Conservation (phyloP, 2,113 vertebrate species). For the Paedocypris sp. region DNA sequence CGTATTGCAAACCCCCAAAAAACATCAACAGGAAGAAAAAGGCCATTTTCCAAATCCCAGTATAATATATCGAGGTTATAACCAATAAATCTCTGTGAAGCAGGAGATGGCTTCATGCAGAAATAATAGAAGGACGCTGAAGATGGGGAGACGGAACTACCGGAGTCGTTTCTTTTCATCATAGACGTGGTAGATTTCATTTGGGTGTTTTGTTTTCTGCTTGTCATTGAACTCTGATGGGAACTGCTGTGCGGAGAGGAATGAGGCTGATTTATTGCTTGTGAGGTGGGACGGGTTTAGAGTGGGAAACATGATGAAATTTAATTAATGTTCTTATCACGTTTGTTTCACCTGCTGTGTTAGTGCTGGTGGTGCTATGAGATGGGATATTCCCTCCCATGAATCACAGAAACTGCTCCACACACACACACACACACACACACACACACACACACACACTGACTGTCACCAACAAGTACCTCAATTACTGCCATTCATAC, state of each 20-base stretch:
- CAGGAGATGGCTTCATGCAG: constrained; percentile 10
- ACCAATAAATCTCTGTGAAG: constrained; percentile 35
- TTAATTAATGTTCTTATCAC: constrained; percentile 40
- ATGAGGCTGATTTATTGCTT: constrained; percentile 30
- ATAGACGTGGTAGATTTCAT: constrained; percentile 22
- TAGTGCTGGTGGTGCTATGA: constrained; percentile 1
- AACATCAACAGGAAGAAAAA: constrained; percentile 20
- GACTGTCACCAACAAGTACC: constrained; percentile 16
- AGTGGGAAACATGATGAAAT: constrained; percentile 25
- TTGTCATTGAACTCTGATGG: constrained; percentile 28
- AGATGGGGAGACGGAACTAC: neutral
- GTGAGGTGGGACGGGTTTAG: neutral
- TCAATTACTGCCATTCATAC: constrained; percentile 31
- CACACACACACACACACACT: neutral
- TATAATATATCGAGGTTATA: constrained; percentile 38
- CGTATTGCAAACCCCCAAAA: constrained; percentile 27
- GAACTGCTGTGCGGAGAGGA: constrained; percentile 5
- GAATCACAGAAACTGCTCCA: constrained; percentile 20
- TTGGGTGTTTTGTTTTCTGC: constrained; percentile 28
- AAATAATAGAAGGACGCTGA: constrained; percentile 30
- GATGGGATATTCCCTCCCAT: constrained; percentile 4
- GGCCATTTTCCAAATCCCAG: constrained; percentile 12
- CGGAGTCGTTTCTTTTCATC: constrained; percentile 34
- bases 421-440: neutral
- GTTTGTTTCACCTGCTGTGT: constrained; percentile 31